A percentile compares a stretch with the other conserved stretches of the same genome.
These are phyloP conservation scores for Corydoras maculifer DNA, from an alignment of 2,113 vertebrate species.

Conservation along the genomic window DNA sequence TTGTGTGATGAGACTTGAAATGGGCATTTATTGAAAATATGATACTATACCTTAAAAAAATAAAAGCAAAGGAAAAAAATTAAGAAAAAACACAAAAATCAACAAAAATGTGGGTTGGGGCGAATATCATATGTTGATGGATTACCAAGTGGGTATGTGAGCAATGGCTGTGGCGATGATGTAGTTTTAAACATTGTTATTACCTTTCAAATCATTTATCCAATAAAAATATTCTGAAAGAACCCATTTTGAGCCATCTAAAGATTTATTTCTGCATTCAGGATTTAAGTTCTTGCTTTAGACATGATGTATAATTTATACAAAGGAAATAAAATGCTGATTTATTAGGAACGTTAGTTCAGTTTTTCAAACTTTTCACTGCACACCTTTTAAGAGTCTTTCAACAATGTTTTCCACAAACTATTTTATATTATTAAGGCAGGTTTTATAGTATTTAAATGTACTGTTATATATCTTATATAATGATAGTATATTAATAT, in stretches of 20 bases:
- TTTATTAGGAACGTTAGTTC: too few relatives aligned
- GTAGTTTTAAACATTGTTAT: conserved; percentile 99
- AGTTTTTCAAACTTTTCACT: too few relatives aligned
- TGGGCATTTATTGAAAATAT: conserved; percentile 83
- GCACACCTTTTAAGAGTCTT: too few relatives aligned
- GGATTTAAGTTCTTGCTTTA: background rate
- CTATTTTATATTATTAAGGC: too few relatives aligned
- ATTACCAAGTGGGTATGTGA: conserved; percentile 89
- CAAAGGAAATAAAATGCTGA: too few relatives aligned
- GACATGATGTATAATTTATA: background rate
- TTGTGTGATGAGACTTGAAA: conserved; percentile 84
- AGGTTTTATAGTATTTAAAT: too few relatives aligned
- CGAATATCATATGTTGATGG: conserved; percentile 64
- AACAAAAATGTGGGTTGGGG: conserved; percentile 49
- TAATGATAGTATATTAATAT: too few relatives aligned
- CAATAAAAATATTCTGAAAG: conserved; percentile 83
- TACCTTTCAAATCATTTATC: conserved; percentile 99
- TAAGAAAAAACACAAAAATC: conserved; percentile 52
- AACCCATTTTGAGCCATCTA: conserved; percentile 34
- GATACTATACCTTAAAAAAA: conserved; percentile 73
- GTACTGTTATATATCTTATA: too few relatives aligned
- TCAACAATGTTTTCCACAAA: too few relatives aligned
- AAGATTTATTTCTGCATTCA: conserved; percentile 11
- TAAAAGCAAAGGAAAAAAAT: conserved; percentile 62
- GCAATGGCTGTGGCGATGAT: conserved; percentile 93